Evolutionary conservation across 2,113 vertebrate species (phyloP), one percentile per base, ranked within the genome.

Genomic region (Trematomus loennbergii): DNA sequence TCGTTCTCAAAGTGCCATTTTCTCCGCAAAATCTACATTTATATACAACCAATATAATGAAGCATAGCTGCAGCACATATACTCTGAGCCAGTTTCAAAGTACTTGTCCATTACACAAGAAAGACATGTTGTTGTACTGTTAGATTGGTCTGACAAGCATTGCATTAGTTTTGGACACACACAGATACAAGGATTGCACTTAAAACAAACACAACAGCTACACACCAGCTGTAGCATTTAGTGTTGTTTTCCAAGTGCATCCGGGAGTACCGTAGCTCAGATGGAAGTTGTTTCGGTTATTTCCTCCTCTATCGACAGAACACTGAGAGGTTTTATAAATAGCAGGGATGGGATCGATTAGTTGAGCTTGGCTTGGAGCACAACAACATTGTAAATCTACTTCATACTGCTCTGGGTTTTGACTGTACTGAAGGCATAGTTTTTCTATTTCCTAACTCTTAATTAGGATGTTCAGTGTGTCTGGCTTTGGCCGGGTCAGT

Each of bases 311-410:
- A 72, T 48, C 8, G 55, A 73, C 69, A 18, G 18, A 70, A 22
- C 57, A 16, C 69, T 25, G 63, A 72, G 72, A 66, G 75, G 73
- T 52, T 74, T 61, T 63, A 72, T 62, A 70, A 84, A 77, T 36
- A 65, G 75, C 61, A 15, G 49, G 4, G 36, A 20, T 3, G 52
- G 40, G 18, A 85, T 89, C 29, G 43, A 87, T 84, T 1, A n/a
- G 55, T 17, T 54, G 43, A 20, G 43, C n/a, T 29, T 12, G 60
- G 43, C n/a, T 29, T 12, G 60, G 60, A 45, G 11, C 60, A 3
- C 45, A 63, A 48, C 29, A 53, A 33, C 50, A 18, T 63, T 58
- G 57, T 20, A 54, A 8, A 85, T 75, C 66, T 57, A 12, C 48
- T 40, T 0, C 0, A 22, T 12, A 29, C 3, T 29, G 29, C 29